These are phyloP conservation scores for Gopherus flavomarginatus DNA, from an alignment of 2,113 vertebrate genomes.

Conservation along the genomic window DNA sequence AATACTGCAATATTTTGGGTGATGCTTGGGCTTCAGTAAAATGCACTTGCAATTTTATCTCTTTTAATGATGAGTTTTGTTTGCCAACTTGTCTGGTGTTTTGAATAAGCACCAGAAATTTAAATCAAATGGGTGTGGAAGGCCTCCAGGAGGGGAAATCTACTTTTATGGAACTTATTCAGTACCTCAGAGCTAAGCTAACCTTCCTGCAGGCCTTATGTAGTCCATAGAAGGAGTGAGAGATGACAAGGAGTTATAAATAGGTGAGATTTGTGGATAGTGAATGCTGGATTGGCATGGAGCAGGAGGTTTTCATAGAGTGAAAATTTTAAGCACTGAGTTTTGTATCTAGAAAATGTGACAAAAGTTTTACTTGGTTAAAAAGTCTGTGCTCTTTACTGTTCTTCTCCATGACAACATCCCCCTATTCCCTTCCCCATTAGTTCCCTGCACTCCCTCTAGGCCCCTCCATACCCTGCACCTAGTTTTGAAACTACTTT, in stretches of 20 bases:
- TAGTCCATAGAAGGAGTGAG: not conserved
- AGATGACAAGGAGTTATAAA: not conserved
- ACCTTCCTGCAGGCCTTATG: rapidly evolving
- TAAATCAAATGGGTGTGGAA: not conserved
- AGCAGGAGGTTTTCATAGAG: not conserved
- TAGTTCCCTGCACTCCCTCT: not conserved
- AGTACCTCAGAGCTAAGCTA: rapidly evolving
- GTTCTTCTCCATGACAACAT: not conserved
- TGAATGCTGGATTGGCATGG: not conserved
- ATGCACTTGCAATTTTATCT: not conserved
- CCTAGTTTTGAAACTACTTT: not conserved
- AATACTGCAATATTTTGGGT: not conserved
- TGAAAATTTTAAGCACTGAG: not conserved
- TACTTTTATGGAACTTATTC: not conserved
- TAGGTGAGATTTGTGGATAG: not conserved
- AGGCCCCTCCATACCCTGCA: not conserved
- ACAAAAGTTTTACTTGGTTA: not conserved
- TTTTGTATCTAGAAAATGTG: not conserved
- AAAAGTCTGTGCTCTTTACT: not conserved
- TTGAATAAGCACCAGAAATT: not conserved
- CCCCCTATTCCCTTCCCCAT: not conserved
- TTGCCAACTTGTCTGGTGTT: not conserved
- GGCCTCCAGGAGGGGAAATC: not conserved
- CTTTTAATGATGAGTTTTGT: not conserved
- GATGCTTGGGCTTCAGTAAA: not conserved